A percentile compares a stretch with the other conserved stretches of the same genome.
Conservation (phyloP, 23 tunicate species). For the Trididemnum miniatum region DNA sequence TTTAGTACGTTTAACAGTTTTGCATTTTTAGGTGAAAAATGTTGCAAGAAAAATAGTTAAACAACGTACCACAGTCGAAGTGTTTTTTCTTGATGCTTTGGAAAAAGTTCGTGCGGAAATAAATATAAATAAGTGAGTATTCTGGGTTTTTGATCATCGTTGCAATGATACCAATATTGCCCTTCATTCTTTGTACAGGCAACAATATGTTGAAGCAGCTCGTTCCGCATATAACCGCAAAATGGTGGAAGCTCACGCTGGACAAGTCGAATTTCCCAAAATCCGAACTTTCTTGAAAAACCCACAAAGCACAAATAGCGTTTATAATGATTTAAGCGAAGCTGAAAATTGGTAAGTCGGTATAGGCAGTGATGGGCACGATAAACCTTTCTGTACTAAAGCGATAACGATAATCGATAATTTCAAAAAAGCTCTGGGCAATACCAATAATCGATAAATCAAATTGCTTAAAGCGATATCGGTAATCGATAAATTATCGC, state of each 20-base stretch:
- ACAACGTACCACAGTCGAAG: constrained; percentile 81
- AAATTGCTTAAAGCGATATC: too few relatives aligned
- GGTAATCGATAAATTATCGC: too few relatives aligned
- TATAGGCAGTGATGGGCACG: too few relatives aligned
- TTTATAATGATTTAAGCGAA: constrained; percentile 52
- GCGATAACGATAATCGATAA: too few relatives aligned
- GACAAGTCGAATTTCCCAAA: constrained; percentile 86
- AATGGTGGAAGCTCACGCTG: constrained; percentile 87
- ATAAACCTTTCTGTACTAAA: too few relatives aligned
- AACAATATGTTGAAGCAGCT: constrained; percentile 89
- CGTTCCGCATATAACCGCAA: constrained; percentile 83
- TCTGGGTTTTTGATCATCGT: not conserved
- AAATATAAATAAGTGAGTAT: constrained; percentile 58
- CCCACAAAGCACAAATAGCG: constrained; percentile 62
- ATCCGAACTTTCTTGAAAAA: constrained; percentile 61
- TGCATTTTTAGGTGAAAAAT: constrained; percentile 56
- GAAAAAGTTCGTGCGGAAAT: constrained; percentile 91
- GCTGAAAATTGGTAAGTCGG: constrained; percentile 69
- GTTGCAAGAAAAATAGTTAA: constrained; percentile 83
- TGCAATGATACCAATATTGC: too few relatives aligned
- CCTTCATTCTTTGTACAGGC: too few relatives aligned
- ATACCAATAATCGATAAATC: too few relatives aligned
- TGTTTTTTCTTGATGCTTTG: constrained; percentile 82
- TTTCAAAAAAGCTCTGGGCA: too few relatives aligned
- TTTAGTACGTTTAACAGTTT: too few relatives aligned